These are phyloP conservation scores for Trichopria drosophilae DNA, from an alignment of 2,888 invertebrate genomes.

Conservation along the genomic window DNA sequence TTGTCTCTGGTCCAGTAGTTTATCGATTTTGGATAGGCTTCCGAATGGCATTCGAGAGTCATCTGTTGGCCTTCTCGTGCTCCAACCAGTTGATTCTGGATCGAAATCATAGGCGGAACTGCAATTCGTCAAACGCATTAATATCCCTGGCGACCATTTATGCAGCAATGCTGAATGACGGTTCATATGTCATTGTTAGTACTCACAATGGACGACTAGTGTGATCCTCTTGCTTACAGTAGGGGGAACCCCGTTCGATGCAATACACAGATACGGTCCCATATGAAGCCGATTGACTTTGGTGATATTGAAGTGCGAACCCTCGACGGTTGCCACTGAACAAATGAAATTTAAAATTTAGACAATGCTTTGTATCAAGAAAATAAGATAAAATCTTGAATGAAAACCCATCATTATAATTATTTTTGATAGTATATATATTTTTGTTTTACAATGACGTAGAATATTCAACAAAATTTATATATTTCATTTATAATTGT, in stretches of 20 bases:
- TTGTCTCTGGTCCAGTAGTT: conserved; percentile 64
- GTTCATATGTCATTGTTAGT: conserved; percentile 7
- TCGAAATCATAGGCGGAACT: conserved; percentile 65
- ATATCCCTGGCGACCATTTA: background rate
- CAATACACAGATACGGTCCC: conserved; percentile 61
- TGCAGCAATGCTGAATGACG: background rate
- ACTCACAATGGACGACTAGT: conserved; percentile 61
- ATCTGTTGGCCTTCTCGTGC: conserved; percentile 61
- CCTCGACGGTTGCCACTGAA: conserved; percentile 69
- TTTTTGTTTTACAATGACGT: no score
- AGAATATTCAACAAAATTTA: no score
- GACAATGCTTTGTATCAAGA: no score
- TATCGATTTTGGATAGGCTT: conserved; percentile 64
- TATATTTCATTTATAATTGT: no score
- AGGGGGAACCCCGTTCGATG: conserved; percentile 61
- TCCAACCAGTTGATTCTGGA: conserved; percentile 63
- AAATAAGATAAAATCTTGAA: conserved; percentile 8
- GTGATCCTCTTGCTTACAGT: conserved; percentile 60
- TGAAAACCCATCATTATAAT: conserved; percentile 1
- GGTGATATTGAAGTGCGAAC: conserved; percentile 59
- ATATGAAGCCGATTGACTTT: conserved; percentile 60
- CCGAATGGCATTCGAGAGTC: conserved; percentile 62
- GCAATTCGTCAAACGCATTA: conserved; percentile 28
- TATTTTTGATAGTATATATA: no score
- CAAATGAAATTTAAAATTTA: conserved; percentile 28